Base-by-base conservation (phyloP, 2,113 vertebrate genomes). In the Leptodactylus fuscus region DNA sequence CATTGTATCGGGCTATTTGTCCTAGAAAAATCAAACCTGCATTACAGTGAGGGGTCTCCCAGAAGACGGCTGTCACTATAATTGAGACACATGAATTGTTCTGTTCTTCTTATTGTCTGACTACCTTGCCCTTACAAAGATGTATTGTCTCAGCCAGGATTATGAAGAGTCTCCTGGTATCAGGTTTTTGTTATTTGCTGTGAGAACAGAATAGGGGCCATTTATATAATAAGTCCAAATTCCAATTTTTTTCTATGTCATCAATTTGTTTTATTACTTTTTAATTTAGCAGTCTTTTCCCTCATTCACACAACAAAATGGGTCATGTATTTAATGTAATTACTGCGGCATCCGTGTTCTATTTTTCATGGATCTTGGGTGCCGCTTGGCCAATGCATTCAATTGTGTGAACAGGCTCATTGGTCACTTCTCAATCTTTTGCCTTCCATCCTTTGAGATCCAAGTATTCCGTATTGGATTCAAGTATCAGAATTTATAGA, bases 51-150 rank as follows among this genome's bases (percentile, higher is more conserved):
- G 41, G 65, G 41, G 13, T 22, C 48, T 78, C 49, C 49, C 49
- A 55, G 48, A 78, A 78, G 75, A 51, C 49, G 16, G 16, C 75
- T 78, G 75, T 78, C 76, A 58, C 29, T n/a, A 38, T 79, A 79
- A 79, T 49, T 15, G 29, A 38, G 49, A 53, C 49, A 58, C 29
- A 58, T 79, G 51, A 58, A 27, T 49, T 29, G 10, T 55, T 55
- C 48, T 78, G 18, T 55, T 20, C 75, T 78, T 22, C 75, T 77
- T 55, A 77, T 77, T 77, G 46, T 74, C 41, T 48, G 9, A 44
- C 20, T 46, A 27, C 10, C 1, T 41, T 16, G 24, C 6, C 71
- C 29, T 24, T 48, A 27, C 22, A 75, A 27, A 75, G n/a, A 73
- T 27, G 65, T 75, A 48, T 75, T 48, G 24, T 48, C 71, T 27